Conservation (phyloP, 1,140 invertebrate species). For the Caenorhabditis briggsae region DNA sequence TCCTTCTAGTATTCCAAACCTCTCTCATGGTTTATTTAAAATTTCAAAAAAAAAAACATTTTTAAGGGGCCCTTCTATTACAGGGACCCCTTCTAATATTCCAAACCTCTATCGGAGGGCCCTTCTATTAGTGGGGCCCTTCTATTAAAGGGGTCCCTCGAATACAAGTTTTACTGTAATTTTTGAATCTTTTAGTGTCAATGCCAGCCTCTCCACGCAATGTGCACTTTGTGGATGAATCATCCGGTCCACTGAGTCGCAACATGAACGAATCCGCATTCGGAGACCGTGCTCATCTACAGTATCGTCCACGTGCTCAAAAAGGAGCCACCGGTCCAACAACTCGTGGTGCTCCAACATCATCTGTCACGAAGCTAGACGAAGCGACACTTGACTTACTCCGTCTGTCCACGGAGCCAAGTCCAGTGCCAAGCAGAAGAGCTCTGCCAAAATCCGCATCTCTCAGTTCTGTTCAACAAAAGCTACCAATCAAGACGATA, state of each 20-base stretch:
- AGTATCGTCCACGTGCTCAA: slow-evolving; percentile 58
- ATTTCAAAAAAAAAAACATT: too few species aligned
- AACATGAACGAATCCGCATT: slow-evolving; percentile 40
- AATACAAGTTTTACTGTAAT: too few species aligned
- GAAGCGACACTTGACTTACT: slow-evolving; percentile 66
- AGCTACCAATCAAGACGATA: slow-evolving; percentile 44
- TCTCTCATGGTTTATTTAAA: too few species aligned
- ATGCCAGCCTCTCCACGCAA: slow-evolving; percentile 59
- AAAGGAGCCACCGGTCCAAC: slow-evolving; percentile 37
- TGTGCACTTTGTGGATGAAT: slow-evolving; percentile 59
- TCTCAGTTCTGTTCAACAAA: slow-evolving; percentile 63
- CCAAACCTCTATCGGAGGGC: too few species aligned
- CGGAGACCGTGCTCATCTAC: slow-evolving; percentile 48
- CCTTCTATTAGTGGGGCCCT: too few species aligned
- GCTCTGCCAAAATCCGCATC: slow-evolving; percentile 64
- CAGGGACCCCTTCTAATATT: too few species aligned
- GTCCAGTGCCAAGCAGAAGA: slow-evolving; percentile 28
- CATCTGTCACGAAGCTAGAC: slow-evolving; percentile 59
- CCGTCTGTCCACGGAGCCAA: slow-evolving; percentile 65
- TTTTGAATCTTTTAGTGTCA: slow-evolving; percentile 47
- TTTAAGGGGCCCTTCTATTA: too few species aligned
- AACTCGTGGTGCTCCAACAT: slow-evolving; percentile 49
- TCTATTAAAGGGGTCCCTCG: too few species aligned
- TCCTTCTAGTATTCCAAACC: too few species aligned
- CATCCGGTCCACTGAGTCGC: slow-evolving; percentile 35